These are phyloP conservation scores for Notolabrus celidotus DNA, from an alignment of 2,797 vertebrate species.

Conservation along the genomic window DNA sequence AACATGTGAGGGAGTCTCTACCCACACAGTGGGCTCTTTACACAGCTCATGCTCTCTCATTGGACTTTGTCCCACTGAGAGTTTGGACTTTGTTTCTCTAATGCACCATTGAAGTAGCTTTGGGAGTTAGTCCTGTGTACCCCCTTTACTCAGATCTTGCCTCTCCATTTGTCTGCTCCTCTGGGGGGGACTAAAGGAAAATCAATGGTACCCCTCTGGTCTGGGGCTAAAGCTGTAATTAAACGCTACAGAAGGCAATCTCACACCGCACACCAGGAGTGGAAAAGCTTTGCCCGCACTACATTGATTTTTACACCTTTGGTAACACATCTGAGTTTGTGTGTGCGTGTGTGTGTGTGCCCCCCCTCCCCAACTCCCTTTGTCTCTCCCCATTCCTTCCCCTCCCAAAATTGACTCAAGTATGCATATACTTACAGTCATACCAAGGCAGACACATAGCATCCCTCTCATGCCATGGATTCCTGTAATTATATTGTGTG, in stretches of 20 bases:
- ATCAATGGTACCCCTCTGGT: slow-evolving; percentile 78
- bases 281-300: slow-evolving; percentile 66
- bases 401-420: slow-evolving; percentile 58
- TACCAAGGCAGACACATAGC: slow-evolving; percentile 36
- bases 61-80: slow-evolving; percentile 56
- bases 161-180: slow-evolving; percentile 73
- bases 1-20: slow-evolving; percentile 12
- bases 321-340: slow-evolving; percentile 67
- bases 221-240: slow-evolving; percentile 80
- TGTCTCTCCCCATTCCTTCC: slow-evolving; percentile 42
- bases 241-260: slow-evolving; percentile 81
- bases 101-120: slow-evolving; percentile 62
- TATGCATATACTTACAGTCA: slow-evolving; percentile 48
- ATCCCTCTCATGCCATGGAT: slow-evolving; percentile 66
- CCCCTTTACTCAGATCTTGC: slow-evolving; percentile 61
- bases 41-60: slow-evolving; percentile 38
- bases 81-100: slow-evolving; percentile 60
- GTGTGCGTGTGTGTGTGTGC: slow-evolving; percentile 20
- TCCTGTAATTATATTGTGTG: slow-evolving; percentile 81
- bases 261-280: slow-evolving; percentile 68
- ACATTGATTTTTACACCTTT: slow-evolving; percentile 84
- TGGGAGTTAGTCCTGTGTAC: slow-evolving; percentile 60
- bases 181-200: slow-evolving; percentile 75
- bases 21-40: slow-evolving; percentile 39
- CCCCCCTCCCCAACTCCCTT: slow-evolving; percentile 20